Evolutionary conservation across 2,797 vertebrate species (phyloP).

Genomic region (Otolemur crassicaudatus): DNA sequence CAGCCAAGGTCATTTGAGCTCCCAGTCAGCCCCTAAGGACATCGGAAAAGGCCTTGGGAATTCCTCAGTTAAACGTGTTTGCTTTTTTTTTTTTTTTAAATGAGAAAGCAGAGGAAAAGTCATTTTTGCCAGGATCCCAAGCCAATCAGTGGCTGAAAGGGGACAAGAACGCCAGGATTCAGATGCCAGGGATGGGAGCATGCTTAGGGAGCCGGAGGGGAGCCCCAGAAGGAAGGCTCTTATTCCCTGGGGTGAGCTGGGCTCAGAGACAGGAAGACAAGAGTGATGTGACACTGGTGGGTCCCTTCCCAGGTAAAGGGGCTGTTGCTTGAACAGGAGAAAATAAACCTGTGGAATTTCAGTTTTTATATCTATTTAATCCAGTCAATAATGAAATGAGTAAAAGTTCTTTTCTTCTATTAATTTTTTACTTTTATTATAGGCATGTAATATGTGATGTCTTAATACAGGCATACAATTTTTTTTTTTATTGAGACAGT

Average conservation of each 20-base stretch:
- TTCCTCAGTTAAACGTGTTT: neutral
- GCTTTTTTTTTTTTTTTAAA: neutral
- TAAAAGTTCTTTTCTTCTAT: neutral
- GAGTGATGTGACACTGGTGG: accelerated
- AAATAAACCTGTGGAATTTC: neutral
- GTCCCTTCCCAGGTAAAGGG: neutral
- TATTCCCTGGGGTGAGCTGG: too few relatives aligned
- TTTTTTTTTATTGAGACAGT: too few relatives aligned
- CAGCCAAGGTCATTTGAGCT: neutral
- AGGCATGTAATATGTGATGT: neutral
- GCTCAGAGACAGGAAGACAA: neutral
- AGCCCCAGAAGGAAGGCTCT: neutral
- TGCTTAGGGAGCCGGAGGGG: neutral
- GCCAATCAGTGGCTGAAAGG: neutral
- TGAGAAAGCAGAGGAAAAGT: neutral
- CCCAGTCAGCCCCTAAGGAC: neutral
- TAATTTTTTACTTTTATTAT: neutral
- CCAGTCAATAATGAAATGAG: neutral
- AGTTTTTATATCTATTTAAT: neutral
- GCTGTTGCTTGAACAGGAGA: neutral
- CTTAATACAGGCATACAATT: too few relatives aligned
- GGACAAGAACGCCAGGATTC: neutral
- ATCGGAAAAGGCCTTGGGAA: neutral
- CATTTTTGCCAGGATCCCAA: neutral
- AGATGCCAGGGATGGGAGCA: neutral